A percentile compares a stretch with the other conserved stretches of the same genome.
These are phyloP conservation scores for Thumatha senex DNA, from an alignment of 2,888 invertebrate species.

Conservation along the genomic window DNA sequence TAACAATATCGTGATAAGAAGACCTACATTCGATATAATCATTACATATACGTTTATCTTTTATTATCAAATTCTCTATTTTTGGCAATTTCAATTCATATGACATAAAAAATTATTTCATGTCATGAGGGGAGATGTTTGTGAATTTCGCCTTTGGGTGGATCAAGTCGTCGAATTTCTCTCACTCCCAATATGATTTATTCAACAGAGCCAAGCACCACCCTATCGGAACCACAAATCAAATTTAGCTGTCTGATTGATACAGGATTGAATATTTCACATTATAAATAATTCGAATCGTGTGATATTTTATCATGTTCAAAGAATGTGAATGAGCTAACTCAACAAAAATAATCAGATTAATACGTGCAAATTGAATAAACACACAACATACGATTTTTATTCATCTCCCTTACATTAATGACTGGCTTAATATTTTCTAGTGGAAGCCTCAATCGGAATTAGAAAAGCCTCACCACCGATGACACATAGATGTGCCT, in stretches of 20 bases:
- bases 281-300: conserved; percentile 29
- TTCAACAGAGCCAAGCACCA: conserved; percentile 40
- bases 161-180: conserved; percentile 37
- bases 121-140: conserved; percentile 34
- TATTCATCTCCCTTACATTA: too few species aligned
- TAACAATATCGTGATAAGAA: too few species aligned
- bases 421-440: too few species aligned
- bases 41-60: conserved; percentile 7
- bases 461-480: too few species aligned
- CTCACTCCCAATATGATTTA: conserved; percentile 40
- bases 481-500: too few species aligned
- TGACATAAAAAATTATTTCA: conserved; percentile 38
- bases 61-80: conserved; percentile 7
- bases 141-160: conserved; percentile 28
- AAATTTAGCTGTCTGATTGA: conserved; percentile 40
- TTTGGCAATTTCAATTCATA: conserved; percentile 26
- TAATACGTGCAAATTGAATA: not conserved
- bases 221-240: conserved; percentile 35
- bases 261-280: conserved; percentile 36
- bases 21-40: too few species aligned
- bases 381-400: not conserved
- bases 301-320: conserved; percentile 9
- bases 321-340: conserved; percentile 12
- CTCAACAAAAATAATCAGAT: not conserved
- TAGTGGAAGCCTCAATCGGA: too few species aligned